Evolutionary conservation across 1,140 invertebrate species (phyloP), one percentile per base, ranked within the genome.

Genomic region (Nixonia krombeini): DNA sequence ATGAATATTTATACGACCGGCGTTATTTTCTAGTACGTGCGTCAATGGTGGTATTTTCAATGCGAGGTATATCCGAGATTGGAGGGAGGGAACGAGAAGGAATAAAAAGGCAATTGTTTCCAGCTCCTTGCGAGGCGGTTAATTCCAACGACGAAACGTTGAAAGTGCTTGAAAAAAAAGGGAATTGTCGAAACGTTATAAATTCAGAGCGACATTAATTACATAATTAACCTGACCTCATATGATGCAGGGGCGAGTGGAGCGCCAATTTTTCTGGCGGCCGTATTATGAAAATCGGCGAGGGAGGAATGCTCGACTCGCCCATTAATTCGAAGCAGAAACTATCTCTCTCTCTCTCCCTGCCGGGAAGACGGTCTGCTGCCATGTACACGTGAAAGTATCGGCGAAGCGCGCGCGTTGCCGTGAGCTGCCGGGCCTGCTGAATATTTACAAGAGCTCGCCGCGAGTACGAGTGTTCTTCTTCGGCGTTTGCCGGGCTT

Each of bases 361-460:
- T 33, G 9, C 29, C 4, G 29, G 29, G 13, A 33, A 33, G 3
- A 33, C 45, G 45, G 26, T 50, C 28, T 28, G 18, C 35, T 15
- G 49, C 10, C 42, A 44, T 57, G 41, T 46, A 31, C 49, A 18
- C 45, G 42, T 56, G 46, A 16, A 42, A 59, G 47, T 45, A 57
- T 52, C 37, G 16, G 16, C 10, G 28, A 31, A 23, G 10, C 35
- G 26, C 35, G 28, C 26, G 51, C 51, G 56, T 47, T 55, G 61
- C 50, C 55, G n/a, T 64, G 41, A 49, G 57, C 50, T 67, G 56
- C 58, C 49, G 47, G 25, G 55, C 38, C 58, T 68, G 41, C 63
- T 73, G 64, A 73, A 73, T 73, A 73, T 73, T 73, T 73, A 73
- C 66, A 64, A 73, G 69, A 67, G 40, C 53, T 55, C 38, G 57